Evolutionary conservation across 2,113 vertebrate species (phyloP), one percentile per base, ranked within the genome.

Genomic region (Chlamydotis undulata): DNA sequence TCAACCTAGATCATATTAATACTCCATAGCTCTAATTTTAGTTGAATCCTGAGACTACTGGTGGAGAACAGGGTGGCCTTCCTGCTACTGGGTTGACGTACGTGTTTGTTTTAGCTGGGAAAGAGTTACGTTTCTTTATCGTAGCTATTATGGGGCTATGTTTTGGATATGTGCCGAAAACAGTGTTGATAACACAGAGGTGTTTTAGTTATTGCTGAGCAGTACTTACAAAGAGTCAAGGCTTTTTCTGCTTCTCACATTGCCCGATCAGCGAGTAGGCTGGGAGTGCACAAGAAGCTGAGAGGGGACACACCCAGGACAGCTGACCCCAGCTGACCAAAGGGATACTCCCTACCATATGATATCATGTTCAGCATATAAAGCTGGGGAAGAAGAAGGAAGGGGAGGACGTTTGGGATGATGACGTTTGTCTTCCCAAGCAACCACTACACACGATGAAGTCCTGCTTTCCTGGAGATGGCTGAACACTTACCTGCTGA

Each of bases 401-500:
- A 18, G 17, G 4, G 16, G 10, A 4, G 18, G 21, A 23, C 4
- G 1, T 41, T 85, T 3, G 2, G 28, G 41, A 15, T 11, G 5
- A 19, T 22, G 23, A 10, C 1, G 0, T 74, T 68, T 59, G 11
- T 57, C 35, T 77, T 69, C 43, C 14, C 7, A 37, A 60, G 35
- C 18, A 17, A 56, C 14, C 5, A 1, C 19, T 50, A 41, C 0
- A 0, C 7, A 4, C 39, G 60, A 45, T 15, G 35, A 64, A 74
- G 14, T 33, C 21, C 69, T 37, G n/a, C 18, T 82, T 29, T 56
- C 19, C 64, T 64, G 63, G 49, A 12, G 45, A 26, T 10, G 10
- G 39, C 18, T 17, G 6, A 22, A 35, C 24, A 15, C 2, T 24
- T 69, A 11, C 33, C 45, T n/a, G 35, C 7, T 5, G 0, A 0